Conservation (phyloP, 2,888 invertebrate species). For the Abrostola tripartita region DNA sequence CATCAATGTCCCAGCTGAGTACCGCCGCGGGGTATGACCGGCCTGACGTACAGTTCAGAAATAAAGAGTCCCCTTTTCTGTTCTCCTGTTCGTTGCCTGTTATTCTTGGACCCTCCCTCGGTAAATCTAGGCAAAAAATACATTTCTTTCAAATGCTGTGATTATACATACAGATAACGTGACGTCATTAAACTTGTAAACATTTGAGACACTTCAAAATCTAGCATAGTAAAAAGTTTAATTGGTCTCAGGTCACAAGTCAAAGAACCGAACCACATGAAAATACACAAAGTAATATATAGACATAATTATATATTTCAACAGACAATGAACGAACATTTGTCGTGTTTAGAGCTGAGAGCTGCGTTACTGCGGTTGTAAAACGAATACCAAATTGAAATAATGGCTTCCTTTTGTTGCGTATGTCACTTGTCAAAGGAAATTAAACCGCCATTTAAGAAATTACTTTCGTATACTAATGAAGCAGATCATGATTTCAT, state of each 20-base stretch:
- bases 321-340: constrained; percentile 32
- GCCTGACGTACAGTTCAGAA: constrained; percentile 93
- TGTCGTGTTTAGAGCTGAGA: constrained; percentile 23
- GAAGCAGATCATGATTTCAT: constrained; percentile 29
- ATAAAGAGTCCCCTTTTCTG: constrained; percentile 92
- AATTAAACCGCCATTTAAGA: constrained; percentile 43
- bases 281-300: no score
- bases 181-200: background rate
- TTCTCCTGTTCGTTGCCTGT: constrained; percentile 92
- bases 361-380: constrained; percentile 33
- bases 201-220: no score
- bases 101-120: constrained; percentile 92
- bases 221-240: no score
- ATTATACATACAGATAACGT: background rate
- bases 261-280: no score
- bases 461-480: constrained; percentile 44
- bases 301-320: constrained; percentile 7
- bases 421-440: constrained; percentile 41
- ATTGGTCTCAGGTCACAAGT: no score
- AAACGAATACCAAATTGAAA: constrained; percentile 54
- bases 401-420: constrained; percentile 46
- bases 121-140: constrained; percentile 85
- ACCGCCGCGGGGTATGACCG: constrained; percentile 92
- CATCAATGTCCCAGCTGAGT: constrained; percentile 93
- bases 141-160: constrained; percentile 6